Evolutionary conservation across 2,797 vertebrate species (phyloP).

Genomic region (Xenops minutus): DNA sequence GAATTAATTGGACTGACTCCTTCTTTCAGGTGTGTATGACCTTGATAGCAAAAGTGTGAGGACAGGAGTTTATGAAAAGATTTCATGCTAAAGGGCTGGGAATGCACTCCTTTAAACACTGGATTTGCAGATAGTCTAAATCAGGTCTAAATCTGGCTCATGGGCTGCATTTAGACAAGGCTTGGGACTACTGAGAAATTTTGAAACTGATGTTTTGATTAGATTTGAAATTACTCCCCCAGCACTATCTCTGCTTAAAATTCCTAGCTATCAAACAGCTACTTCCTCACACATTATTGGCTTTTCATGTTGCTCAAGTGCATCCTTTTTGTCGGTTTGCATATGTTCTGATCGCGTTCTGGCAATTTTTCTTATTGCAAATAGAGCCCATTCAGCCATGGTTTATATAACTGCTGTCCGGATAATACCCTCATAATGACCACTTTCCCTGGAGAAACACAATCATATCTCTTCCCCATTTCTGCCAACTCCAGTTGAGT

Average conservation of each 20-base stretch:
- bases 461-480: not conserved
- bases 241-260: slow-evolving; percentile 35
- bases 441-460: slow-evolving; percentile 44
- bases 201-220: not conserved
- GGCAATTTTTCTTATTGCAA: slow-evolving; percentile 64
- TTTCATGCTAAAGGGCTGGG: not conserved
- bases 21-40: not conserved
- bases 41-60: not conserved
- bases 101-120: not conserved
- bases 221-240: not conserved
- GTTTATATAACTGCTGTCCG: slow-evolving; percentile 33
- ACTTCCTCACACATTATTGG: slow-evolving; percentile 59
- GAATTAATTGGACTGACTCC: not conserved
- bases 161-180: not conserved
- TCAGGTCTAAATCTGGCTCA: not conserved
- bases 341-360: slow-evolving; percentile 63
- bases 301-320: slow-evolving; percentile 54
- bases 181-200: not conserved
- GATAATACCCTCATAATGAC: slow-evolving; percentile 64
- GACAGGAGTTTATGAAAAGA: not conserved
- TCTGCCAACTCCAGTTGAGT: slow-evolving; percentile 48
- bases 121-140: not conserved
- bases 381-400: slow-evolving; percentile 51
- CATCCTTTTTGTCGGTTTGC: slow-evolving; percentile 36
- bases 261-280: slow-evolving; percentile 25